Base-by-base conservation (phyloP, 2,113 vertebrate species). In the Oreochromis spilurus region DNA sequence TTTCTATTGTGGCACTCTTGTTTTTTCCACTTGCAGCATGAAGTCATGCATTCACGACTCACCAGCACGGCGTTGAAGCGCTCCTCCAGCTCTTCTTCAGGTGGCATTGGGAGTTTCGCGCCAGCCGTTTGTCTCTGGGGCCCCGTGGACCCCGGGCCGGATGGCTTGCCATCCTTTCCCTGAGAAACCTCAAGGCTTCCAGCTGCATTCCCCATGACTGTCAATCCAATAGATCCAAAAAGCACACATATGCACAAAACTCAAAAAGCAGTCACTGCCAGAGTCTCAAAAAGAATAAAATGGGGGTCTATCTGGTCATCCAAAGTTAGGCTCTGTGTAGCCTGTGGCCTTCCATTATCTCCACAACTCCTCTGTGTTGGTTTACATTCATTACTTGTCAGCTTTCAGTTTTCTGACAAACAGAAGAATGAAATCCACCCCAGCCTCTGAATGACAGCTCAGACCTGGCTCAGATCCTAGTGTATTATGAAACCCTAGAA, bases 121-220 rank as follows among this genome's bases (percentile, higher is more conserved):
- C 93, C 84, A 1, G 88, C 48, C 1, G 93, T 85, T 88, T 90
- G 96, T 79, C 91, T 97, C 83, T 83, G 93, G 58, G 88, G 65
- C 2, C 93, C 91, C 0, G 83, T 21, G 4, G 85, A 52, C 17
- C 85, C 93, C 0, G 90, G 87, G 1, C 94, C 55, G 1, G 45
- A 67, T 4, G 53, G 55, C 70, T 85, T 95, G 17, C 79, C 53
- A 53, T 97, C 96, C 90, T 88, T 95, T 17, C 53, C 84, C 70
- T 82, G 87, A 1, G 96, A 92, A 40, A 93, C 89, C 72, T 98
- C 97, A 31, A 95, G 55, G 75, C 96, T 96, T 40, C 97, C 97
- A n/a, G 97, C 97, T 62, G 97, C 96, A 62, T 98, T 98, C 53
- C 97, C 97, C 97, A 98, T 98, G 80, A 84, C 65, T 85, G 87